These are phyloP conservation scores for Conus canariensis DNA, from an alignment of 2,888 invertebrate genomes.

Conservation along the genomic window DNA sequence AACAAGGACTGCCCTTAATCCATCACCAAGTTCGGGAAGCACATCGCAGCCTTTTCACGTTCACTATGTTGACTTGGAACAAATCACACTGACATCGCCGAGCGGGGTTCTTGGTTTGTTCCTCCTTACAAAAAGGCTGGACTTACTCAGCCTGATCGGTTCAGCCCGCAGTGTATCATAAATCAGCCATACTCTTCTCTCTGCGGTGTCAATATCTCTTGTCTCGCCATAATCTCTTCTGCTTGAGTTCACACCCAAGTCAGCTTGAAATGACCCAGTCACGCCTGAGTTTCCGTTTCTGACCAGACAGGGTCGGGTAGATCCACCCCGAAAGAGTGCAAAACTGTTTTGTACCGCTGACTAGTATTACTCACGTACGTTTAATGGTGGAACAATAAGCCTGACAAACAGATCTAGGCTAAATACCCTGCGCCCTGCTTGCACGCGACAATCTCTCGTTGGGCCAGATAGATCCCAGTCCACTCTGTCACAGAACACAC, in stretches of 20 bases:
- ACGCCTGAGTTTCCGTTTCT: not conserved
- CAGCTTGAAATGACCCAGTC: not conserved
- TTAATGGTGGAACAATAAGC: constrained; percentile 19
- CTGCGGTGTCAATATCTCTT: not conserved
- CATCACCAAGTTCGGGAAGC: not conserved
- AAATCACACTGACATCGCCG: too few relatives aligned
- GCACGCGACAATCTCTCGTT: not conserved
- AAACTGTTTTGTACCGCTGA: not conserved
- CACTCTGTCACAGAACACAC: not conserved
- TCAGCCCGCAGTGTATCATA: not conserved
- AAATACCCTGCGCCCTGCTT: not conserved
- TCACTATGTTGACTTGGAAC: too few relatives aligned
- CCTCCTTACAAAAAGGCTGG: too few relatives aligned
- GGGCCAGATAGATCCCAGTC: not conserved
- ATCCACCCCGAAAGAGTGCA: not conserved
- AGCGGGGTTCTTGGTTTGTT: too few relatives aligned
- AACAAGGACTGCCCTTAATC: not conserved
- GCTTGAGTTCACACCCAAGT: constrained; percentile 16
- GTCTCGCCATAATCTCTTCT: constrained; percentile 7
- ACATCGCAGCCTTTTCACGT: not conserved
- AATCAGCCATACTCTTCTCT: not conserved
- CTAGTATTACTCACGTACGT: not conserved
- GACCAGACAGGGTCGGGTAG: not conserved
- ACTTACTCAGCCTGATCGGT: not conserved
- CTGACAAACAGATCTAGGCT: not conserved